Conservation (phyloP, 2,888 invertebrate genomes). For the Iphiclides podalirius region DNA sequence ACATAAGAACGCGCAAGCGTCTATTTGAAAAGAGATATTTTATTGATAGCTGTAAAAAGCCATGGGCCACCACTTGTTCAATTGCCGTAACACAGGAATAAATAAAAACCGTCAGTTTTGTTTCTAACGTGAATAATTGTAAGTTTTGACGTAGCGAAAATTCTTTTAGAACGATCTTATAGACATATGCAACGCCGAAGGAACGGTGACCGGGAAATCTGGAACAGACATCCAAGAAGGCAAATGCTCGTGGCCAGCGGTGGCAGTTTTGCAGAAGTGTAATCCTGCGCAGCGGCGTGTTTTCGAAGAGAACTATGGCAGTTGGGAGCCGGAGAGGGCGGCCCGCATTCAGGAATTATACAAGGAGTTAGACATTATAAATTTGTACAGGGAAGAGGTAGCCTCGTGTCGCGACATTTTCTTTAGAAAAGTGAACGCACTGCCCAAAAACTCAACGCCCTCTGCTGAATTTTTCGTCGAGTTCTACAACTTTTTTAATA, state of each 20-base stretch:
- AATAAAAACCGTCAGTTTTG: no score
- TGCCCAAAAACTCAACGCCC: conserved; percentile 6
- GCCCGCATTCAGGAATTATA: no score
- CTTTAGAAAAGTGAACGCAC: background rate
- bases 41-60: no score
- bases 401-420: background rate
- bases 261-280: conserved; percentile 89
- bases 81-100: no score
- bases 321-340: conserved; percentile 80
- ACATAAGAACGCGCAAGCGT: no score
- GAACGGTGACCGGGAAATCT: conserved; percentile 92
- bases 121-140: no score
- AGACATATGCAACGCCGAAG: no score
- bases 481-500: background rate
- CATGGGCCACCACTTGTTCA: no score
- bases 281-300: conserved; percentile 78
- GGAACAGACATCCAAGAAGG: conserved; percentile 94
- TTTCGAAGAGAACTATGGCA: conserved; percentile 84
- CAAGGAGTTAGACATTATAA: conserved; percentile 83
- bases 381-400: conserved; percentile 76
- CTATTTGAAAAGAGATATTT: no score
- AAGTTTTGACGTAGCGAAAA: no score
- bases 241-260: conserved; percentile 95
- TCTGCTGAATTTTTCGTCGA: conserved; percentile 4
- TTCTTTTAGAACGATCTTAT: conserved; percentile 87